Percentiles rank a stretch among this genome's conserved stretches.
Evolutionary conservation across 1,140 invertebrate genomes (phyloP).

Genomic region (Pentalonia nigronervosa): DNA sequence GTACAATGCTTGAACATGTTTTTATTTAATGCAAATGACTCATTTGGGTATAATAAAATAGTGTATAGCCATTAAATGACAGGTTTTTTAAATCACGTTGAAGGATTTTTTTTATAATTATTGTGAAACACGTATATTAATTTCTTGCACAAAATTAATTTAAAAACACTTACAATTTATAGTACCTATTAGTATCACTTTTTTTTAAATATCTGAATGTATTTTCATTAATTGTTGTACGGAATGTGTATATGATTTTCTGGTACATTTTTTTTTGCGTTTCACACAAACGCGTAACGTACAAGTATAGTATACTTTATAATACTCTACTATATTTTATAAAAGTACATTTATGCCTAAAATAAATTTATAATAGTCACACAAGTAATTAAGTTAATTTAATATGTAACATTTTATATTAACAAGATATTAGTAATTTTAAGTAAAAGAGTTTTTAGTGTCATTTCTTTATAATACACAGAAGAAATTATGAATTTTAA

Average conservation of each 20-base stretch:
- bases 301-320: too few species aligned
- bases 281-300: neutral
- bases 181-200: neutral
- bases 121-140: neutral
- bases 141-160: neutral
- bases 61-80: neutral
- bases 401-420: neutral
- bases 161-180: neutral
- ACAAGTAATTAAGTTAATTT: too few species aligned
- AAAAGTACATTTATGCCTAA: too few species aligned
- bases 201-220: neutral
- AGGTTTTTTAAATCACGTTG: neutral
- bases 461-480: neutral
- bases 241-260: neutral
- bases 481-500: neutral
- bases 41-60: neutral
- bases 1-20: neutral
- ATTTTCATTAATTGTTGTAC: neutral
- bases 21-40: neutral
- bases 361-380: neutral
- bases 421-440: neutral
- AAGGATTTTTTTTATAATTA: neutral
- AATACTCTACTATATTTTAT: too few species aligned
- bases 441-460: neutral
- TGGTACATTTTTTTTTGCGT: neutral